Evolutionary conservation across 2,113 vertebrate species (phyloP), one percentile per base, ranked within the genome.

Genomic region (Narcine bancroftii): DNA sequence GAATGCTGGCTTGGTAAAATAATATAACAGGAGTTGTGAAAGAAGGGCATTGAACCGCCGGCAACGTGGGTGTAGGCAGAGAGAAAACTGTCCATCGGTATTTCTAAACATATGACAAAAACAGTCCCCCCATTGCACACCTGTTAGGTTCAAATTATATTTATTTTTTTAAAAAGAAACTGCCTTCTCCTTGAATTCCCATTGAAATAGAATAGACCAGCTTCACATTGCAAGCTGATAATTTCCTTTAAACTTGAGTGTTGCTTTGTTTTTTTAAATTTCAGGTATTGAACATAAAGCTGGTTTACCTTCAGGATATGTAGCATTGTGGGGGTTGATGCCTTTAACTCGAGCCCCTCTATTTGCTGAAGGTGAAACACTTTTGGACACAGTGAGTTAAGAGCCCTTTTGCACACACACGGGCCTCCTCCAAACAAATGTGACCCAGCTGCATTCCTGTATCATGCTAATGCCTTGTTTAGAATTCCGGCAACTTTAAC

Each of bases 401-500:
- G 42, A 45, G 89, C 63, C 10, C 6, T 71, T 83, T 33, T 5
- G 42, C 39, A 10, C 26, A 33, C 66, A 24, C 47, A 91, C 36
- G 71, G 89, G 89, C 39, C 15, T 26, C 63, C 10, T 91, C 39
- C 39, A 69, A 91, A 91, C 89, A 91, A 91, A 69, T 91, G 89
- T 7, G 65, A 15, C 13, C 24, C 89, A 91, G 89, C 89, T 91
- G 89, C 63, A 39, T 45, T 65, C 26, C 89, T 69, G 89, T 10
- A 36, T 26, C 29, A 21, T 33, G 65, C 65, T 91, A 91, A 91
- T 65, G 89, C 89, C 60, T 91, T 91, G 89, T 91, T 91, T 91
- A 69, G 65, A 69, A 91, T 91, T 91, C 63, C 65, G 65, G 65
- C 26, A 91, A 69, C 89, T 66, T 69, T 91, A 69, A 91, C 89